Base-by-base conservation (phyloP, 2,113 vertebrate species). In the Rhinoderma darwinii region DNA sequence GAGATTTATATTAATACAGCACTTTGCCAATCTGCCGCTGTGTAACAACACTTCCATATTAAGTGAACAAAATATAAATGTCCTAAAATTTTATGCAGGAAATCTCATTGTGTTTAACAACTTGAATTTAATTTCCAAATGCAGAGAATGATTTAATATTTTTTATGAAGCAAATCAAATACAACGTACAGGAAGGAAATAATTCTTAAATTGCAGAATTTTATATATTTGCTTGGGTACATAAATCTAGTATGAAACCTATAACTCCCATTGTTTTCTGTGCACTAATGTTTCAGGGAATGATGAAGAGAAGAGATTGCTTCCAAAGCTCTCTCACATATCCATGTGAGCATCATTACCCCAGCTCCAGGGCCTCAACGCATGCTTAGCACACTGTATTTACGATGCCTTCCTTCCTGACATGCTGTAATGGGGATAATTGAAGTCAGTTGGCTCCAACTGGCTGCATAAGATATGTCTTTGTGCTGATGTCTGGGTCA, bases 401-500 rank as follows among this genome's bases (percentile, higher is more conserved):
- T 86, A 73, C 50, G 78, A 61, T 82, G 35, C 70, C 66, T 86
- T 59, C 77, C 76, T 86, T 72, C 76, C 22, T 86, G 76, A 72
- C 44, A 54, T 80, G 50, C 66, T 73, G 37, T 86, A 81, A 86
- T 86, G 85, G 77, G 85, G 61, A 86, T 82, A 86, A 86, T 82
- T 86, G 77, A 86, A 86, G 78, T 82, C 77, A 82, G 63, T 86
- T 81, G 63, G 47, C 85, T 82, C 74, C 56, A 74, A 81, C 77
- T 86, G 85, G 85, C 78, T 82, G 76, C 66, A 59, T 86, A 70
- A 86, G 85, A 86, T 86, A 81, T 81, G 77, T 81, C 78, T 86
- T 86, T 86, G 85, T 86, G 76, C n/a, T 51, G 76, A 70, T 74
- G 66, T 86, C 77, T 86, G 85, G 85, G 85, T 86, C 85, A 86